Conservation (phyloP, 2,888 invertebrate species). For the Eilema sororculum region DNA sequence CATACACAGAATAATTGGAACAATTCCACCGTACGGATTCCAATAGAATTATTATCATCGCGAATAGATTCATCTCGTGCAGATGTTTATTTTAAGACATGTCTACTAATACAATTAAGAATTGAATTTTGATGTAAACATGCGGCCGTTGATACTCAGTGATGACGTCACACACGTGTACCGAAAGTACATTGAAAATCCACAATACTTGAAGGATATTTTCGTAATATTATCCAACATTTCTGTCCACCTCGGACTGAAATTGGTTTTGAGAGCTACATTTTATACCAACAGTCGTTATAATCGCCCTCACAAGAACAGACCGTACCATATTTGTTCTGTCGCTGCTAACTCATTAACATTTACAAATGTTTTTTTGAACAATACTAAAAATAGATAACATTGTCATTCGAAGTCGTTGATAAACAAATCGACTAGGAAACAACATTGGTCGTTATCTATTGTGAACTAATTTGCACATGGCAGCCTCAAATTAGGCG, state of each 20-base stretch:
- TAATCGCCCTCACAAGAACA: constrained; percentile 37
- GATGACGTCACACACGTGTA: constrained; percentile 43
- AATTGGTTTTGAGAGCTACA: constrained; percentile 35
- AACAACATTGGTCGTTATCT: constrained; percentile 41
- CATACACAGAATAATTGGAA: constrained; percentile 40
- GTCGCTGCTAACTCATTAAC: constrained; percentile 36
- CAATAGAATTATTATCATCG: constrained; percentile 25
- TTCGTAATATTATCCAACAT: constrained; percentile 32
- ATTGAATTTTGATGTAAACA: constrained; percentile 38
- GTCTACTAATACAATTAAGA: constrained; percentile 34
- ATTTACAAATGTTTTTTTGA: constrained; percentile 34
- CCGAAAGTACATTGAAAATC: constrained; percentile 45
- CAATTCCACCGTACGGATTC: constrained; percentile 32
- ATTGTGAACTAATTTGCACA: constrained; percentile 45
- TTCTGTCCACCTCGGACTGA: constrained; percentile 35
- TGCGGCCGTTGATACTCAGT: constrained; percentile 33
- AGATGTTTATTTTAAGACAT: constrained; percentile 33
- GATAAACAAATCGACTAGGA: constrained; percentile 34
- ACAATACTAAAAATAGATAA: constrained; percentile 41
- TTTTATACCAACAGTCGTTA: constrained; percentile 25
- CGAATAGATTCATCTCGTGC: constrained; percentile 34
- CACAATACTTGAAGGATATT: constrained; percentile 37
- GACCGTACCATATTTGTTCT: constrained; percentile 43
- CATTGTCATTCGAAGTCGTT: constrained; percentile 25
- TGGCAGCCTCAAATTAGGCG: constrained; percentile 32